Evolutionary conservation across 2,113 vertebrate genomes (phyloP).

Genomic region (Lipophrys pholis): DNA sequence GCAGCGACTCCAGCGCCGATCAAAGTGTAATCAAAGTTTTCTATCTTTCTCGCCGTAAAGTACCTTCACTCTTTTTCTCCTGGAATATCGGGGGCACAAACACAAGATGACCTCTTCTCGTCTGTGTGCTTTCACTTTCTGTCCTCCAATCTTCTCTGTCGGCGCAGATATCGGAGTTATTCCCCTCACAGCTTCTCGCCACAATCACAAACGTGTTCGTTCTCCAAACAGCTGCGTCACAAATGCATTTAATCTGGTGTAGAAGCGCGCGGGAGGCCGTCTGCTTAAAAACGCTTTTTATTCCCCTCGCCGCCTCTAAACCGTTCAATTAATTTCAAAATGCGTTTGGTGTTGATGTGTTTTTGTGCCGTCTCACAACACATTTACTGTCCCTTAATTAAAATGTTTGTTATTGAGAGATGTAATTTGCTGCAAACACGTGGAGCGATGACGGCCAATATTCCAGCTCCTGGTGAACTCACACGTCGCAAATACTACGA

Average conservation of each 20-base stretch:
- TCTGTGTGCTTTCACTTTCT: slow-evolving; percentile 22
- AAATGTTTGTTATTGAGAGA: slow-evolving; percentile 47
- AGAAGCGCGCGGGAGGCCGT: not conserved
- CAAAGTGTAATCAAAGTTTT: too few species aligned
- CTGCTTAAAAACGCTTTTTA: not conserved
- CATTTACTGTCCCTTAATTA: slow-evolving; percentile 51
- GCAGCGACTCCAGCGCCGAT: too few species aligned
- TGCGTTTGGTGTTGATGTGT: slow-evolving; percentile 21
- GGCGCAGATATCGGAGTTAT: not conserved
- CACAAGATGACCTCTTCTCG: not conserved
- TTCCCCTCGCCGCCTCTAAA: not conserved
- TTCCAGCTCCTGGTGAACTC: slow-evolving; percentile 40
- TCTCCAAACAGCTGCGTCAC: slow-evolving; percentile 19
- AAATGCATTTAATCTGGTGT: slow-evolving; percentile 18
- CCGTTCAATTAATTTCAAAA: not conserved
- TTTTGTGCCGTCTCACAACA: slow-evolving; percentile 35
- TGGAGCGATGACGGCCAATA: slow-evolving; percentile 44
- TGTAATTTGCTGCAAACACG: slow-evolving; percentile 49
- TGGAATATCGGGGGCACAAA: too few species aligned
- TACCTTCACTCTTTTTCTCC: too few species aligned
- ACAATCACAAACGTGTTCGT: not conserved
- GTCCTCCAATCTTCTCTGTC: slow-evolving; percentile 27
- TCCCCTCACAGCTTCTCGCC: slow-evolving; percentile 18
- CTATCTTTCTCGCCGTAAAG: too few species aligned
- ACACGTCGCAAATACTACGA: too few species aligned